Percentiles rank a stretch among this genome's conserved stretches.
These are phyloP conservation scores for Pandion haliaetus DNA, from an alignment of 2,113 vertebrate genomes.

Conservation along the genomic window DNA sequence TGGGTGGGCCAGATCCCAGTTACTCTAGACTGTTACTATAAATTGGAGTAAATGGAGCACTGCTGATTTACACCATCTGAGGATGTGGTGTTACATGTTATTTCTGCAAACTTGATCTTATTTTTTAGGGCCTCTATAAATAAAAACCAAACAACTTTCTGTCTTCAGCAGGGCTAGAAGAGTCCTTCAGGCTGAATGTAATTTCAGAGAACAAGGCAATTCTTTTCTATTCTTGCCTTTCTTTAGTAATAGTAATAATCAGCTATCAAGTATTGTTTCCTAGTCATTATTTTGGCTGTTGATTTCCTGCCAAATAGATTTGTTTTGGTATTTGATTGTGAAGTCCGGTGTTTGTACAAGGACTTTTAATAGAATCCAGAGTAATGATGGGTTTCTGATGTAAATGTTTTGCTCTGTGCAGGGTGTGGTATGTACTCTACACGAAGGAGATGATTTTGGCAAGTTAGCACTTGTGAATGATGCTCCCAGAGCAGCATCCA, in stretches of 20 bases:
- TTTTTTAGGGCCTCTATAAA: neutral
- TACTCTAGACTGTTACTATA: neutral
- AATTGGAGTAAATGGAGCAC: neutral
- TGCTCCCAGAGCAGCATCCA: conserved; percentile 94
- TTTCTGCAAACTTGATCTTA: neutral
- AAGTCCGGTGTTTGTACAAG: conserved; percentile 55
- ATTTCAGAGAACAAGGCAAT: conserved; percentile 48
- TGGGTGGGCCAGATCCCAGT: neutral
- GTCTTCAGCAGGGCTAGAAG: conserved; percentile 10
- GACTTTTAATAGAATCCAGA: conserved; percentile 36
- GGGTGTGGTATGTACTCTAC: conserved; percentile 97
- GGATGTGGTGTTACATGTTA: neutral
- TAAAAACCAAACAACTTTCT: neutral
- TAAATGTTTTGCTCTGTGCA: conserved; percentile 69
- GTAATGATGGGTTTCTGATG: conserved; percentile 60
- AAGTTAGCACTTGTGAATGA: conserved; percentile 97
- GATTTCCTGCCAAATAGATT: conserved; percentile 62
- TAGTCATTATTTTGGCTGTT: conserved; percentile 56
- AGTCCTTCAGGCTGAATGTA: conserved; percentile 10
- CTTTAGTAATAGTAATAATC: conserved; percentile 50
- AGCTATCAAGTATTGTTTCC: conserved; percentile 64
- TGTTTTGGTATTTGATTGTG: conserved; percentile 60
- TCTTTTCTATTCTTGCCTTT: conserved; percentile 61
- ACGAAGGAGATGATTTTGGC: conserved; percentile 97
- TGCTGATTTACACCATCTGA: neutral